Evolutionary conservation across 2,888 invertebrate genomes (phyloP).

Genomic region (Trilocha varians): DNA sequence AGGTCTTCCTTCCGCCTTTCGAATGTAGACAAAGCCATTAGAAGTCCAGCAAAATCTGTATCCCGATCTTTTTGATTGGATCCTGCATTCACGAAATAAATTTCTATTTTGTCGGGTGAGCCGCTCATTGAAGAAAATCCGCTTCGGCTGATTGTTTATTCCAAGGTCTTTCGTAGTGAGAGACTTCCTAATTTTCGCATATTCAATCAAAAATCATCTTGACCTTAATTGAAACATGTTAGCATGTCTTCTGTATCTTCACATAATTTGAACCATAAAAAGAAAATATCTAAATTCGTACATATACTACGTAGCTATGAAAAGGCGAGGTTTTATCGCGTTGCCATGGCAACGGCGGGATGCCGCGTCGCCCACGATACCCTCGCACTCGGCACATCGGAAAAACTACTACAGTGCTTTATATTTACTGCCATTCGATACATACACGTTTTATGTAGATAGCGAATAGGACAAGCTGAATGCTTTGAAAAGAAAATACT

Average conservation of each 20-base stretch:
- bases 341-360: slow-evolving; percentile 64
- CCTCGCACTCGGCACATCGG: slow-evolving; percentile 48
- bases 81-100: too few relatives aligned
- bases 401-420: slow-evolving; percentile 57
- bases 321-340: slow-evolving; percentile 73
- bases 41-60: too few relatives aligned
- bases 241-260: neutral
- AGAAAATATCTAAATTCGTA: slow-evolving; percentile 16
- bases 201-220: too few relatives aligned
- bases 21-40: too few relatives aligned
- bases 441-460: slow-evolving; percentile 12
- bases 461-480: neutral
- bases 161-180: too few relatives aligned
- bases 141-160: too few relatives aligned
- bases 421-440: slow-evolving; percentile 42
- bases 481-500: neutral
- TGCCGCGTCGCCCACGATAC: slow-evolving; percentile 59
- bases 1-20: too few relatives aligned
- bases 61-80: too few relatives aligned
- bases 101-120: too few relatives aligned
- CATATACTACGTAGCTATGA: slow-evolving; percentile 58
- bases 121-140: too few relatives aligned
- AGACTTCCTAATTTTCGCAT: too few relatives aligned
- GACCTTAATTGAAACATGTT: too few relatives aligned
- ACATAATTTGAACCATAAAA: neutral